Base-by-base conservation (phyloP, 2,888 invertebrate species). In the Pyralis farinalis region DNA sequence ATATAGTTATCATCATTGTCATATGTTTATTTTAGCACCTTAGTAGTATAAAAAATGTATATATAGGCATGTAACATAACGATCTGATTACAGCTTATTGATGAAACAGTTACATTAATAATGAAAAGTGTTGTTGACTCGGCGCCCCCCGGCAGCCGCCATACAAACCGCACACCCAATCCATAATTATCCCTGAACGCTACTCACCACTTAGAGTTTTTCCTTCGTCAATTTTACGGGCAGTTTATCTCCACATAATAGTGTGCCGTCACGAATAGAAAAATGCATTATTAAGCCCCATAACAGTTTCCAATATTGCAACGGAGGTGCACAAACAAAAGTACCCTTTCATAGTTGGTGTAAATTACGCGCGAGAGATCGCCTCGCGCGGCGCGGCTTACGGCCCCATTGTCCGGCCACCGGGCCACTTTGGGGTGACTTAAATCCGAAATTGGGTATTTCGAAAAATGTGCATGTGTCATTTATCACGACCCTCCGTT, bases 371-470 rank as follows among this genome's bases (percentile, higher is more conserved):
- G 58, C 16, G 53, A 62, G 25, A 63, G 68, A 64, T 67, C 67
- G 69, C 63, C 60, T 51, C 51, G 47, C 49, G 53, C 49, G 55
- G 50, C 51, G 34, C 46, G 51, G 63, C 63, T 59, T 51, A 54
- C 55, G 52, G 49, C 59, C 65, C 80, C 55, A 79, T 84, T 84
- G 84, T 83, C 84, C 85, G 56, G 70, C 63, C 77, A 71, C 75
- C 73, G 68, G 80, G 81, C 87, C 85, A 90, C 89, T 90, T 89
- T 89, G 84, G 90, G 89, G 88, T 83, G 88, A 90, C 88, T 90
- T 90, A 89, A 90, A 90, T 89, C 90, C 88, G 83, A 90, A 90
- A 90, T 90, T 90, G 90, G 90, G 90, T 90, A 89, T 90, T 90
- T 90, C 84, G 87, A 86, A 86, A 85, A 87, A 88, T 87, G 87